Base-by-base conservation (phyloP, 2,888 invertebrate species). In the Eumacrocentrus americanus region DNA sequence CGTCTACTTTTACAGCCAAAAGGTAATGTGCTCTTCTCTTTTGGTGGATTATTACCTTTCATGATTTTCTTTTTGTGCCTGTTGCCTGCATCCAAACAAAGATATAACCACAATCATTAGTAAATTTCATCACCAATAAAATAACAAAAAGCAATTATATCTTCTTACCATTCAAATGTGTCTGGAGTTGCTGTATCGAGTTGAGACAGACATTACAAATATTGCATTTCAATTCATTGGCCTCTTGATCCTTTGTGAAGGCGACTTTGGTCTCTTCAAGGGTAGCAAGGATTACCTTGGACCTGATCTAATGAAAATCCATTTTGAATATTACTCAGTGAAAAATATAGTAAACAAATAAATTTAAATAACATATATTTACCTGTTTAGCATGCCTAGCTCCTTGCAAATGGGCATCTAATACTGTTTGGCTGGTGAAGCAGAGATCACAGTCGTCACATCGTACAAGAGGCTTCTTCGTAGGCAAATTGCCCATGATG, bases 151-250 rank as follows among this genome's bases (percentile, higher is more conserved):
- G 22, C n/a, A 48, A 29, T 47, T 14, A 50, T 16, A 14, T 22
- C 38, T 9, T 38, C 23, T 40, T 76, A 78, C 80, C 80, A 66
- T 80, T 81, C 25, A 81, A 70, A 70, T 81, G 81, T 66, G 83
- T 81, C 67, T 83, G 81, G 5, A 83, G 75, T 64, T 84, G 83
- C 48, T 81, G 80, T 58, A 82, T 80, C 2, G 83, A 84, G 67
- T 84, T 84, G 20, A 83, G 75, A 60, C 80, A 79, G 38, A 83
- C 81, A 66, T 80, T 81, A 70, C 83, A 84, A 9, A 81, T 78
- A 60, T 81, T 81, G 66, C 83, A 83, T 63, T 78, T 80, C 12
- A 82, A 72, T 12, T 79, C 76, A 61, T 79, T 80, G 1, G 77
- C 76, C 61, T 80, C 79, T 58, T 75, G 72, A 48, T 80, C 78